A percentile compares a stretch with the other conserved stretches of the same genome.
These are phyloP conservation scores for Zalophus californianus DNA, from an alignment of 2,797 vertebrate species.

Conservation along the genomic window DNA sequence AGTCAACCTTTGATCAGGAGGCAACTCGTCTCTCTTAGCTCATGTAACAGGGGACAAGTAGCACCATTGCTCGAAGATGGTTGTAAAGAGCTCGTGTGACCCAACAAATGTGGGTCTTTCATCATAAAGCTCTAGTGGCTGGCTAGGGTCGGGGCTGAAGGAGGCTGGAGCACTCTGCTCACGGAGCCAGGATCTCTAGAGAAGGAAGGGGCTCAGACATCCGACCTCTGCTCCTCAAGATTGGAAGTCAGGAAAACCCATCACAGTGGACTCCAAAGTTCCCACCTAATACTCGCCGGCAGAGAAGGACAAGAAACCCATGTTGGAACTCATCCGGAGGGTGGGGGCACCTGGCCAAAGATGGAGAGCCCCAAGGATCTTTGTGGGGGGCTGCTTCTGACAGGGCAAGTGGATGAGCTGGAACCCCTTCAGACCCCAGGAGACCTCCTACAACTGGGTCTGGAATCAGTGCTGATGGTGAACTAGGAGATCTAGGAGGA, in stretches of 20 bases:
- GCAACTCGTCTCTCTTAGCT: not conserved
- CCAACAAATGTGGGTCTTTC: no score
- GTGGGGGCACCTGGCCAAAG: not conserved
- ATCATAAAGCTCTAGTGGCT: no score
- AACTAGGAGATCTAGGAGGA: accelerated
- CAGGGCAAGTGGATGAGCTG: not conserved
- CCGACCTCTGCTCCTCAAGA: not conserved
- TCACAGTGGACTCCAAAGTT: not conserved
- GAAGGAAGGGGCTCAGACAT: not conserved
- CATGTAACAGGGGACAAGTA: no score
- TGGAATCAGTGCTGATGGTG: accelerated
- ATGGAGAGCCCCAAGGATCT: not conserved
- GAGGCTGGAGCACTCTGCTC: not conserved
- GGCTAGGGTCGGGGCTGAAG: no score
- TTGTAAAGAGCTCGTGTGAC: not conserved
- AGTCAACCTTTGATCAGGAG: not conserved
- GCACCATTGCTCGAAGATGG: not conserved
- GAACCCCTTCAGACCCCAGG: not conserved
- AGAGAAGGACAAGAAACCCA: not conserved
- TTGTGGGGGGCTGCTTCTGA: not conserved
- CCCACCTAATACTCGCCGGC: not conserved
- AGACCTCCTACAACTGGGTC: not conserved
- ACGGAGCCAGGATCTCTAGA: no score
- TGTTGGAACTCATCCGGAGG: accelerated
- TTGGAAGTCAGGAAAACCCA: not conserved